These are phyloP conservation scores for Tigriopus japonicus DNA, from an alignment of 1,140 invertebrate species.

Conservation along the genomic window DNA sequence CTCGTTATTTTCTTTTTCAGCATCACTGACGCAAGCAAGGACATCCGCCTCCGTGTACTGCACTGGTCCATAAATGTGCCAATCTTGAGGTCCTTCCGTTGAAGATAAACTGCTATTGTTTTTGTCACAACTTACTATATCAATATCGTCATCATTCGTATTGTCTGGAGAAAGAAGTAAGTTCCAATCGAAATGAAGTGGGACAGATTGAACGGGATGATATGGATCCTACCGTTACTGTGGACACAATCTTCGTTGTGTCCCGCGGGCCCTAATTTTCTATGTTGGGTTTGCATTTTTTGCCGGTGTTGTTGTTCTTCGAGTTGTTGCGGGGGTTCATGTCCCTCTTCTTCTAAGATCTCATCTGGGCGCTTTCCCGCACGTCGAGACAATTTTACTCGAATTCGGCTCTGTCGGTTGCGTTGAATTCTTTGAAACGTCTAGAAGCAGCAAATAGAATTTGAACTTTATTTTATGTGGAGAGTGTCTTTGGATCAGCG, in stretches of 20 bases:
- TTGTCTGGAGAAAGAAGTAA: too few relatives aligned
- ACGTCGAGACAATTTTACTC: background rate
- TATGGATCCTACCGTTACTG: too few relatives aligned
- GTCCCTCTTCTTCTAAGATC: background rate
- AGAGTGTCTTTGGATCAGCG: too few relatives aligned
- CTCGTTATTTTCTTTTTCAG: background rate
- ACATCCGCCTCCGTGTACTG: slow-evolving; percentile 14
- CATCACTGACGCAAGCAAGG: background rate
- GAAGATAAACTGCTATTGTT: background rate
- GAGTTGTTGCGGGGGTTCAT: background rate
- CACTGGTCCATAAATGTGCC: background rate
- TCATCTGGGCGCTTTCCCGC: slow-evolving; percentile 1
- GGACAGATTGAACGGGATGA: too few relatives aligned
- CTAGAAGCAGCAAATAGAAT: background rate
- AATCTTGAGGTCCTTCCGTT: background rate
- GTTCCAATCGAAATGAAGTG: too few relatives aligned
- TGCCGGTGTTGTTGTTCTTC: background rate
- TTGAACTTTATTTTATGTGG: too few relatives aligned
- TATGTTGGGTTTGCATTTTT: too few relatives aligned
- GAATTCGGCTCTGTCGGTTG: slow-evolving; percentile 6
- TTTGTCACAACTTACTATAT: background rate
- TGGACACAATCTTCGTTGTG: too few relatives aligned
- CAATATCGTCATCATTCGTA: background rate
- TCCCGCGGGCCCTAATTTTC: too few relatives aligned
- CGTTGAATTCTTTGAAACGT: slow-evolving; percentile 5